Evolutionary conservation across 1,140 invertebrate species (phyloP), one percentile per base, ranked within the genome.

Genomic region (Lanistes nyassanus): DNA sequence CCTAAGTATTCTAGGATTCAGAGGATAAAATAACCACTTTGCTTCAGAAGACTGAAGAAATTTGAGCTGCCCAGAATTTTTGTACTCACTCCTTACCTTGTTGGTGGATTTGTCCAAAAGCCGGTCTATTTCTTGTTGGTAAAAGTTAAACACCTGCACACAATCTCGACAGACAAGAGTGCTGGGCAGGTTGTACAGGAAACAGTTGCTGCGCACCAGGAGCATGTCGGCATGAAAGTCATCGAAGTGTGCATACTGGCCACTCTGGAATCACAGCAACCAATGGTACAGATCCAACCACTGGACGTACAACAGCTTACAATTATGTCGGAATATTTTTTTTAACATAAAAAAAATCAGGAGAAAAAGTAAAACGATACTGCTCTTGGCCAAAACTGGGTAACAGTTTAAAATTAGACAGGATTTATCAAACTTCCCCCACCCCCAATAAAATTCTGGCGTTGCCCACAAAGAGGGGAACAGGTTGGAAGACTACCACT

Each of bases 211-310:
- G 34, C 83, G 78, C 16, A 89, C 83, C 21, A 89, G 82, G 60
- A 85, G 72, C 88, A 89, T 89, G 78, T 89, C 88, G 0, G 74
- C 60, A 74, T 89, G 85, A 62, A 89, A 89, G 34, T 87, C 87
- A n/a, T 85, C 82, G 82, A 87, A 83, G 31, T 83, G 79, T 23
- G 47, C 21, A 70, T 89, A 89, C 53, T 71, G 73, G 7, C 78
- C 79, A 69, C 55, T 74, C 88, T 89, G 76, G 19, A 83, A 47
- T 16, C 9, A 47, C 5, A 47, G 19, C 13, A 47, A 31, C 37
- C 13, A 60, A 23, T 19, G 56, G 36, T 31, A 69, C 23, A 37
- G 26, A 11, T 21, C 26, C 62, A 4, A 65, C 26, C 34, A 34
- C 34, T 31, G 9, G 5, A 29, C 13, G 29, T 53, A 65, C n/a